Evolutionary conservation across 1,140 invertebrate species (phyloP), one percentile per base, ranked within the genome.

Genomic region (Matsumurasca onukii): DNA sequence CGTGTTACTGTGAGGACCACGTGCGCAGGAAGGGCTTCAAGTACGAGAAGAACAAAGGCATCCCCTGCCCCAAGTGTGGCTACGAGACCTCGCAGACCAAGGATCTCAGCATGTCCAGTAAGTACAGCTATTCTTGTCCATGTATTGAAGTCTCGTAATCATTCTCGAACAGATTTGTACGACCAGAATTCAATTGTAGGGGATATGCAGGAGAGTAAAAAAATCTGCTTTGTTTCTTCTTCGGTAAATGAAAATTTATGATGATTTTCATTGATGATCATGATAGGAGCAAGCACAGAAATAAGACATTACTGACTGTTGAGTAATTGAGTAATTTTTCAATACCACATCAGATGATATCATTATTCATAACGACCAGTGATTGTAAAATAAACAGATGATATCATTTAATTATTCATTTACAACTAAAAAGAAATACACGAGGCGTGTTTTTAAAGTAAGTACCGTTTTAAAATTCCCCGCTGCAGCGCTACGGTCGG

Each of bases 1-100:
- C 89, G 15, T 98, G 95, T 80, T 98, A 93, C 78, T 98, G 97
- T 82, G 95, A 98, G 77, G 95, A 98, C 82, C 96, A 98, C 82
- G 94, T 98, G 27, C 86, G 89, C 65, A 86, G 94, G 71, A 95
- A 95, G 86, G 91, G 94, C 25, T 93, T 96, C 77, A 97, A 96
- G 77, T 95, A 96, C 80, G 89, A 91, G 20, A 94, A 94, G 76
- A 92, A 91, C 74, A 93, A 91, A 75, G 78, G 89, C 12, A 90
- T 97, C 76, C 95, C 96, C 31, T 98, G 96, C 78, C 97, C 97
- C 13, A 97, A 97, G 81, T 98, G 97, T 84, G 86, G 89, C 59
- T 95, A 90, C 81, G 90, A 95, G 52, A 96, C 95, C 13, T 89
- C 91, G 0, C 88, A 94, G 77, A 97, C 95, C 1, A 96, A 96